Percentiles rank a stretch among this genome's conserved stretches.
phyloP scores from a whole-genome alignment of 2,797 vertebrate species.

The Phalloptychus januarius region DNA sequence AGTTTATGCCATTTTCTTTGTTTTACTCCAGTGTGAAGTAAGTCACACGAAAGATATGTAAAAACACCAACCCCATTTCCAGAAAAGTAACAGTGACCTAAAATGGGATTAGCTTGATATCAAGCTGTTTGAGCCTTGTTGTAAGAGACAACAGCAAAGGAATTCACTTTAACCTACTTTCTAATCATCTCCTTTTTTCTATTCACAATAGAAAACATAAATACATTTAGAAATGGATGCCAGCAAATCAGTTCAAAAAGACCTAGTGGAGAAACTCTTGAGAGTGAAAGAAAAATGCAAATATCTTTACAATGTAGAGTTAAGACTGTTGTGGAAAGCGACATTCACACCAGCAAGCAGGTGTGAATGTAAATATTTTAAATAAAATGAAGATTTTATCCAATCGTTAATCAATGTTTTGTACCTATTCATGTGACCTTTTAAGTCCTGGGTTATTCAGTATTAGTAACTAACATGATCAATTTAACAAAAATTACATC shows the following conservation, averaged over 20 bases:
- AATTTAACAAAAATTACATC: neutral
- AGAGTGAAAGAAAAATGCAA: neutral
- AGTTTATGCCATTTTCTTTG: conserved; percentile 11
- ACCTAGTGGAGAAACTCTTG: neutral
- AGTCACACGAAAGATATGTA: conserved; percentile 40
- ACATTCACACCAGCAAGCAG: neutral
- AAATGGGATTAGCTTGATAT: neutral
- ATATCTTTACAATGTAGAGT: neutral
- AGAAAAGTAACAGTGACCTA: neutral
- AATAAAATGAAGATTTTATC: neutral
- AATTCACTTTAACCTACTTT: neutral
- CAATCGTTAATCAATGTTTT: neutral
- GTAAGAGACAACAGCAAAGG: neutral
- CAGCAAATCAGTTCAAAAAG: neutral
- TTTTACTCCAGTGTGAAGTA: conserved; percentile 32
- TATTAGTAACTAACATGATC: neutral
- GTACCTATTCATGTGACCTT: neutral
- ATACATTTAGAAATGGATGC: neutral
- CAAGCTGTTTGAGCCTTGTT: neutral
- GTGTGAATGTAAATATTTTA: neutral
- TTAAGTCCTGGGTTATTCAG: neutral
- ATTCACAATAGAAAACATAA: neutral
- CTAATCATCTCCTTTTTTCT: neutral
- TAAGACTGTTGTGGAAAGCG: neutral
- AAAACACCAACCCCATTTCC: neutral